These are phyloP conservation scores for Arion vulgaris DNA, from an alignment of 1,140 invertebrate genomes.

Conservation along the genomic window DNA sequence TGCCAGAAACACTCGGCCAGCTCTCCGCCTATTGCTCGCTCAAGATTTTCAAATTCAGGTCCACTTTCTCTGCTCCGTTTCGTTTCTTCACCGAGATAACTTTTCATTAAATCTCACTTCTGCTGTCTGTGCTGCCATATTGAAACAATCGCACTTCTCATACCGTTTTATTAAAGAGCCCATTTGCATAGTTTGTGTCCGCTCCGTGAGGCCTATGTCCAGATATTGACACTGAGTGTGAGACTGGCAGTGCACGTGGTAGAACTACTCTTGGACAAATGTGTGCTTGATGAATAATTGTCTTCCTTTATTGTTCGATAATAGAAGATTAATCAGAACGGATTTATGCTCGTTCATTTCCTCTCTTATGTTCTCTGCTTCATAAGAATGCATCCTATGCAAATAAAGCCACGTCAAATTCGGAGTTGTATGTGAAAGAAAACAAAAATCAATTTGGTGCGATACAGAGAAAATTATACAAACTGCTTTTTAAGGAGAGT, in stretches of 20 bases:
- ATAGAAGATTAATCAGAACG: slow-evolving; percentile 30
- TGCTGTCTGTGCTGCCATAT: slow-evolving; percentile 22
- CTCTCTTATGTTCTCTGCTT: slow-evolving; percentile 1
- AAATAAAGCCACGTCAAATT: slow-evolving; percentile 22
- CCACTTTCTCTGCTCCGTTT: slow-evolving; percentile 22
- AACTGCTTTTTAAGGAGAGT: slow-evolving; percentile 19
- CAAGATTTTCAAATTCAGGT: slow-evolving; percentile 9
- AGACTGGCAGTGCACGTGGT: slow-evolving; percentile 16
- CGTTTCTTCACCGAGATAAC: slow-evolving; percentile 9
- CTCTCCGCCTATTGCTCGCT: slow-evolving; percentile 16
- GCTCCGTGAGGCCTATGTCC: background rate
- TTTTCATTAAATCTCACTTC: slow-evolving; percentile 39
- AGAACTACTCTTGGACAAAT: background rate
- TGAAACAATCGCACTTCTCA: slow-evolving; percentile 33
- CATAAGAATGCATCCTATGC: slow-evolving; percentile 26
- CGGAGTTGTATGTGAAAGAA: background rate
- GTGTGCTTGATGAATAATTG: slow-evolving; percentile 31
- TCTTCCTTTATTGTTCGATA: slow-evolving; percentile 14
- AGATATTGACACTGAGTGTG: slow-evolving; percentile 28
- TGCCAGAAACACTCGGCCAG: slow-evolving; percentile 33
- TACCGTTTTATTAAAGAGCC: slow-evolving; percentile 36
- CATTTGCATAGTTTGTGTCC: slow-evolving; percentile 35
- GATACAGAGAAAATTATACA: slow-evolving; percentile 22
- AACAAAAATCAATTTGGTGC: slow-evolving; percentile 8
- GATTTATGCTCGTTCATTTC: slow-evolving; percentile 23